Evolutionary conservation across 1,140 invertebrate species (phyloP).

Genomic region (Drosophila tropicalis): DNA sequence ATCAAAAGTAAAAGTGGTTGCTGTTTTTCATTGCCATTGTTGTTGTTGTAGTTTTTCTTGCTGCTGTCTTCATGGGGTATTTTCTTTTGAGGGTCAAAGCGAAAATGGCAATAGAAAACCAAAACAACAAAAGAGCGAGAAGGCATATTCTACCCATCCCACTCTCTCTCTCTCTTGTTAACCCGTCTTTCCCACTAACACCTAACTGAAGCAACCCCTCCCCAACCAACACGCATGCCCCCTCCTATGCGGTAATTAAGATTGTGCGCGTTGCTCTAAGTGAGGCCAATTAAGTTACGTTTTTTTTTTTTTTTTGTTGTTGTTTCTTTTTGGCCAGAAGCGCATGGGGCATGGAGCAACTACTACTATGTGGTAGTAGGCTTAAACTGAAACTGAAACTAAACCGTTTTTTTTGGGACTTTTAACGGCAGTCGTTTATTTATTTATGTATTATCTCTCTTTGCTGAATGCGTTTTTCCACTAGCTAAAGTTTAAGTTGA

Average conservation of each 20-base stretch:
- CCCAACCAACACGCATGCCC: not conserved
- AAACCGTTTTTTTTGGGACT: not conserved
- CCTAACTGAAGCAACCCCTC: slow-evolving; percentile 7
- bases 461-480: slow-evolving; percentile 9
- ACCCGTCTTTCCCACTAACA: not conserved
- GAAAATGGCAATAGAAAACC: slow-evolving; percentile 11
- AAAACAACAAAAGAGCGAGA: not conserved
- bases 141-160: not conserved
- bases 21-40: slow-evolving; percentile 53
- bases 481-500: not conserved
- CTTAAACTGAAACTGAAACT: slow-evolving; percentile 19
- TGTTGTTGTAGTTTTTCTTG: slow-evolving; percentile 62
- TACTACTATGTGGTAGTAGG: slow-evolving; percentile 1
- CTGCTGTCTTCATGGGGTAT: slow-evolving; percentile 63
- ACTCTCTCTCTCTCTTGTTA: not conserved
- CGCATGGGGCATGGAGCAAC: too few relatives aligned
- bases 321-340: slow-evolving; percentile 2
- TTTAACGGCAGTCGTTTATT: slow-evolving; percentile 25
- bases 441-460: slow-evolving; percentile 54
- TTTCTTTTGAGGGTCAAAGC: slow-evolving; percentile 53
- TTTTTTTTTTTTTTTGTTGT: slow-evolving; percentile 42
- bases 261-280: slow-evolving; percentile 62
- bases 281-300: slow-evolving; percentile 76
- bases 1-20: slow-evolving; percentile 78
- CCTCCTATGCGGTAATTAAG: slow-evolving; percentile 68